Conservation (phyloP, 2,888 invertebrate genomes). For the Achlya flavicornis region DNA sequence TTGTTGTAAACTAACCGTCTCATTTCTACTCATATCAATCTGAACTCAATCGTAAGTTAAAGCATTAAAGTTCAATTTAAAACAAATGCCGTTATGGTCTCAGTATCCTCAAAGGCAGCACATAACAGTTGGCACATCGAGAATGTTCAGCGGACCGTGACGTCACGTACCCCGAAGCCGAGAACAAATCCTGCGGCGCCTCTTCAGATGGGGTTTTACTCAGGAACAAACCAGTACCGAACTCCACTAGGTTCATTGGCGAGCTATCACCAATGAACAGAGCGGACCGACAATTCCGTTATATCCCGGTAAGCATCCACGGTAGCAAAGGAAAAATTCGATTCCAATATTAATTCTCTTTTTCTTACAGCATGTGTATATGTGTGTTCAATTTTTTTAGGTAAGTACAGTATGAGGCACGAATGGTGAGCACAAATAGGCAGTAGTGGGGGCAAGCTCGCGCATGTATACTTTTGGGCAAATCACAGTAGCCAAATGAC, state of each 20-base stretch:
- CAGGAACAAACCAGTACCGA: slow-evolving; percentile 96
- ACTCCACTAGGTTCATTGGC: slow-evolving; percentile 97
- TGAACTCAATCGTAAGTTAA: slow-evolving; percentile 10
- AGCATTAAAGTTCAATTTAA: slow-evolving; percentile 19
- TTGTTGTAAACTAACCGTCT: background rate
- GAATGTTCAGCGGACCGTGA: slow-evolving; percentile 54
- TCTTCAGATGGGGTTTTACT: slow-evolving; percentile 97
- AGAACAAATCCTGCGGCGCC: slow-evolving; percentile 88
- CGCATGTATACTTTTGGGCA: too few species aligned
- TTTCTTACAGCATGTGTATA: slow-evolving; percentile 45
- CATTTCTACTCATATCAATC: background rate
- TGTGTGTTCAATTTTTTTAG: slow-evolving; percentile 45
- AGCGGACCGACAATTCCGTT: slow-evolving; percentile 49
- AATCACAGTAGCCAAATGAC: too few species aligned
- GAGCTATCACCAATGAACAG: slow-evolving; percentile 85
- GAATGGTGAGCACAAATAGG: too few species aligned
- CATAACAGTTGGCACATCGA: slow-evolving; percentile 71
- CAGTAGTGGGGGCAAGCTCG: too few species aligned
- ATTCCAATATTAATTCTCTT: slow-evolving; percentile 62
- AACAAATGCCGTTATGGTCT: slow-evolving; percentile 44
- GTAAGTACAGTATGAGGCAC: too few species aligned
- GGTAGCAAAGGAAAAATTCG: slow-evolving; percentile 78
- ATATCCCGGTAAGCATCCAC: slow-evolving; percentile 75
- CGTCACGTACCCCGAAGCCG: slow-evolving; percentile 85
- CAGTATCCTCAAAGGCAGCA: slow-evolving; percentile 56